phyloP scores from a whole-genome alignment of 2,797 vertebrate genomes.

The Merluccius polli region DNA sequence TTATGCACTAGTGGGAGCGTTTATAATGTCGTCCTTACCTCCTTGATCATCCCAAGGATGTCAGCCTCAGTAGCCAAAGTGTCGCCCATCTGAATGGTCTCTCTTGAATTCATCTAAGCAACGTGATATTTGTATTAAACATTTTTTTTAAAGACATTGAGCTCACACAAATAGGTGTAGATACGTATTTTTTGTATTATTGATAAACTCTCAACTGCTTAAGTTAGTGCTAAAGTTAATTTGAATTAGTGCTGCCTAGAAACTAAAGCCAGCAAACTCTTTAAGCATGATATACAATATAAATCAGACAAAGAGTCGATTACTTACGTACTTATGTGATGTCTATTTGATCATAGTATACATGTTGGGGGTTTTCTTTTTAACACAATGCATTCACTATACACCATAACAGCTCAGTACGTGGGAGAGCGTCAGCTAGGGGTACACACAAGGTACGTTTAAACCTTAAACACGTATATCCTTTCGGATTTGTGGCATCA shows the following conservation, averaged over 20 bases:
- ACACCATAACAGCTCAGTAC: background rate
- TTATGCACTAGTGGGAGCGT: background rate
- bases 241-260: too few relatives aligned
- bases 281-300: background rate
- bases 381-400: background rate
- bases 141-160: background rate
- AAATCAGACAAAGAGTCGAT: background rate
- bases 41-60: conserved; percentile 86
- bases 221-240: too few relatives aligned
- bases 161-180: background rate
- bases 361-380: background rate
- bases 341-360: background rate
- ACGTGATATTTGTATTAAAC: background rate
- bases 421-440: background rate
- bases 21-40: conserved; percentile 68
- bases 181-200: too few relatives aligned
- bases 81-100: conserved; percentile 79
- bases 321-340: too few relatives aligned
- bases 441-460: background rate
- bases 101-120: conserved; percentile 55
- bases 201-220: too few relatives aligned
- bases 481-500: background rate
- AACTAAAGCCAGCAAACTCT: background rate
- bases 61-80: conserved; percentile 84
- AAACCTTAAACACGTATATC: background rate